Evolutionary conservation across 2,888 invertebrate genomes (phyloP).

Genomic region (Phyto melanocephala): DNA sequence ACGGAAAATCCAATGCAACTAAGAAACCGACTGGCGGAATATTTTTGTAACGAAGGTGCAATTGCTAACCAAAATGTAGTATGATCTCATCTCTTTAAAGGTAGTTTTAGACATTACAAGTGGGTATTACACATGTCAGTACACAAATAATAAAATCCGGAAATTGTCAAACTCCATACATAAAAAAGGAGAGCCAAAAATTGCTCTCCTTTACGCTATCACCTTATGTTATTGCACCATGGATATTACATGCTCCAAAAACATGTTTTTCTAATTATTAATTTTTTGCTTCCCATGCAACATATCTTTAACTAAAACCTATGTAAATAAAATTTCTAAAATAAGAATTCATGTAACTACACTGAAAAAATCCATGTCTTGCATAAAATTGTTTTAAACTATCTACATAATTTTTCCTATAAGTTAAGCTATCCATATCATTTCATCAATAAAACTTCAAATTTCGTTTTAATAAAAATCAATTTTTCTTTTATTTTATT

Average conservation of each 20-base stretch:
- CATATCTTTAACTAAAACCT: not conserved
- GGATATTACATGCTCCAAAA: not conserved
- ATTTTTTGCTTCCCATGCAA: not conserved
- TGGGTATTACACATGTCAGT: not conserved
- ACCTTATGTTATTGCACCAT: no score
- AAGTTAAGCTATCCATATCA: no score
- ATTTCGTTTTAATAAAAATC: not conserved
- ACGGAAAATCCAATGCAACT: not conserved
- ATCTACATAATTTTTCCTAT: no score
- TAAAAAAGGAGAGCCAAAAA: no score
- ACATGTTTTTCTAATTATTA: not conserved
- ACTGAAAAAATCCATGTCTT: not conserved
- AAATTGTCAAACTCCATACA: not conserved
- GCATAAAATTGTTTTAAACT: not conserved
- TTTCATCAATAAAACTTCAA: not conserved
- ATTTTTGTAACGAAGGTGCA: constrained; percentile 7
- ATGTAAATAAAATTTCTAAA: not conserved
- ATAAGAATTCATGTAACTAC: no score
- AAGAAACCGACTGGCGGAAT: not conserved
- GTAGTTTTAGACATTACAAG: not conserved
- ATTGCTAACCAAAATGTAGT: not conserved
- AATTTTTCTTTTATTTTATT: no score
- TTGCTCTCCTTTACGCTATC: no score
- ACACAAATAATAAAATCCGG: not conserved
- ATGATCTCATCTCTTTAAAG: not conserved